Base-by-base conservation (phyloP, 2,797 vertebrate genomes). In the Phrynocephalus vlangalii region DNA sequence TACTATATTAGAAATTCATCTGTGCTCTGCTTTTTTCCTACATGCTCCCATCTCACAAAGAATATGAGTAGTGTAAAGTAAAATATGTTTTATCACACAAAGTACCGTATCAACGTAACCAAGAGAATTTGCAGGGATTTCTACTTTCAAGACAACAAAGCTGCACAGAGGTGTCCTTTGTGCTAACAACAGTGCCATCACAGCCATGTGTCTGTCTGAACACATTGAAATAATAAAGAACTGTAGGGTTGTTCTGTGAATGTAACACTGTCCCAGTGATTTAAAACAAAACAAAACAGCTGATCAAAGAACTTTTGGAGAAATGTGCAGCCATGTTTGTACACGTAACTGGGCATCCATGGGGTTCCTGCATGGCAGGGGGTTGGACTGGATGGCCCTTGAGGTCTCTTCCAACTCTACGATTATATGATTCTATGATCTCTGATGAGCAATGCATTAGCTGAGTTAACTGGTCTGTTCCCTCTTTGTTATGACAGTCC, bases 1-100 rank as follows among this genome's bases (percentile, higher is more conserved):
- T 26, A n/a, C n/a, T 28, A 2, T 83, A 88, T 88, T 84, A 71
- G 33, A 84, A 72, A 79, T 44, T 83, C 38, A 22, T 78, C 56
- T 70, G 52, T 78, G 11, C 48, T 83, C 38, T 78, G 60, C 48
- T 71, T 70, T 56, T 83, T 68, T 60, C 30, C 78, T n/a, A 26
- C 8, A 60, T 30, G 13, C 26, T 73, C 60, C 44, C 28, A 79
- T 60, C 80, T 26, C 24, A 79, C 8, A 26, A 79, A 83, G 48
- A 83, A 71, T n/a, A 26, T 83, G 24, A 79, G n/a, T 72, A 30
- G 30, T 79, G 26, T 87, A 48, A 24, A 78, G 71, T 79, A 24
- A 79, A 78, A 66, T 26, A 75, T 8, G 15, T 60, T 38, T 28
- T 75, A 83, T 83, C 50, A 63, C 52, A 70, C 66, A 50, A 81